Evolutionary conservation across 2,888 invertebrate genomes (phyloP), one percentile per base, ranked within the genome.

Genomic region (Cryptus armator): DNA sequence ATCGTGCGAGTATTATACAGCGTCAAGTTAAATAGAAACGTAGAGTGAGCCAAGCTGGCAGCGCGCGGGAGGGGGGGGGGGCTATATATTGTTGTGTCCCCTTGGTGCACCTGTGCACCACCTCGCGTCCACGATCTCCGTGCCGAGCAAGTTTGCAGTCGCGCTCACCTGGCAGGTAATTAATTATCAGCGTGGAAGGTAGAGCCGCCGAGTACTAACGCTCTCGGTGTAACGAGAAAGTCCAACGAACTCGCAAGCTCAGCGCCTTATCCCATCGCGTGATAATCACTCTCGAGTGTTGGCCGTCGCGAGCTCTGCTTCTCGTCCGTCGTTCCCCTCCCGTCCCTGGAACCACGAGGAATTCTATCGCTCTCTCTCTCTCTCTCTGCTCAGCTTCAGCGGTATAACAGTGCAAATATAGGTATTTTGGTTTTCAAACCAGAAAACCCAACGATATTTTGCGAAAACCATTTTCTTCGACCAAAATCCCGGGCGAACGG

Each of bases 241-340:
- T 91, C 90, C 91, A 89, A 91, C 88, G 90, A 91, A 90, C 92
- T 89, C 86, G 59, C 44, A 43, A 62, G 72, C 70, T 68, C 43
- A 16, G 14, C 48, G 87, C 89, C 90, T 91, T 91, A 91, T 90
- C 90, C 90, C 89, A 89, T 90, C 90, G 90, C 90, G 90, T 91
- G 91, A 91, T 92, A 91, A 92, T 91, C 91, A 91, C 90, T 90
- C 64, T 89, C 87, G 89, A 86, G 87, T 75, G 71, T 85, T 67
- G 44, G 53, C 37, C 51, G 66, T 29, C 67, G 67, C 74, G 16
- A 24, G 71, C 46, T 64, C 24, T 48, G 56, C 62, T 44, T 62
- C 75, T 43, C n/a, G 43, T 43, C 56, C 51, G 19, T 44, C 19
- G 44, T 10, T 48, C 46, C 14, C 59, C 78, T 48, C 68, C 46